phyloP scores from a whole-genome alignment of 2,113 vertebrate genomes.

The Rhinogobius similis region DNA sequence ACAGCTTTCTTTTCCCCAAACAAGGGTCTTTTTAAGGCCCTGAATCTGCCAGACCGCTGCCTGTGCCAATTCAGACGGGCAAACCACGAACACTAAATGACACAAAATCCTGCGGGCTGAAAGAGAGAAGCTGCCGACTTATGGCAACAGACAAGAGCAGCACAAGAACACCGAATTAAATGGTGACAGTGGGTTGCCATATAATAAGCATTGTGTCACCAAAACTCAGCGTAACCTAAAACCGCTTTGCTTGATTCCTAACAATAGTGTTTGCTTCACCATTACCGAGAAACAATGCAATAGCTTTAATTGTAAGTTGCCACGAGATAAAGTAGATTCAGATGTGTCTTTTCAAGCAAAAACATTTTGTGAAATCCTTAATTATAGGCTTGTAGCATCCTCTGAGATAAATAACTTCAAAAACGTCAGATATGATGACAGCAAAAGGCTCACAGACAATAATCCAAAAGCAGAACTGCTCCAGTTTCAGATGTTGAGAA shows the following conservation, averaged over 20 bases:
- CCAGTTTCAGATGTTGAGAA: not conserved
- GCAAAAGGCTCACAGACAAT: not conserved
- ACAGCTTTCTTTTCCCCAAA: slow-evolving; percentile 23
- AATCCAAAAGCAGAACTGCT: not conserved
- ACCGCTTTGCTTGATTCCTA: slow-evolving; percentile 14
- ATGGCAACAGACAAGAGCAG: slow-evolving; percentile 14
- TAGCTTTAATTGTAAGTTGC: not conserved
- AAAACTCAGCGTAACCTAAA: not conserved
- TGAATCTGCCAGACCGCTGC: slow-evolving; percentile 31
- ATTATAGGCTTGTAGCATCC: not conserved
- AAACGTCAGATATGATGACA: not conserved
- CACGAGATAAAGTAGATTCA: not conserved
- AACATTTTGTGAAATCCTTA: not conserved
- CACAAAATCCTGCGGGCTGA: slow-evolving; percentile 23
- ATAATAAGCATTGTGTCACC: slow-evolving; percentile 40
- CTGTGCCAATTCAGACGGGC: slow-evolving; percentile 23
- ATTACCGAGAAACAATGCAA: not conserved
- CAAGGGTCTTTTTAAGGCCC: slow-evolving; percentile 23
- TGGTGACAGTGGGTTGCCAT: slow-evolving; percentile 14
- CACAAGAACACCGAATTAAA: slow-evolving; percentile 28
- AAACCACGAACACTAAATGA: slow-evolving; percentile 22
- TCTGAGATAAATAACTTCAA: too few relatives aligned
- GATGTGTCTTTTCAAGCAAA: not conserved
- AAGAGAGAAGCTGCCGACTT: slow-evolving; percentile 2
- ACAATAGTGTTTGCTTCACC: slow-evolving; percentile 9